These are phyloP conservation scores for Poecilia velifera DNA, from an alignment of 2,797 vertebrate species.

Conservation along the genomic window DNA sequence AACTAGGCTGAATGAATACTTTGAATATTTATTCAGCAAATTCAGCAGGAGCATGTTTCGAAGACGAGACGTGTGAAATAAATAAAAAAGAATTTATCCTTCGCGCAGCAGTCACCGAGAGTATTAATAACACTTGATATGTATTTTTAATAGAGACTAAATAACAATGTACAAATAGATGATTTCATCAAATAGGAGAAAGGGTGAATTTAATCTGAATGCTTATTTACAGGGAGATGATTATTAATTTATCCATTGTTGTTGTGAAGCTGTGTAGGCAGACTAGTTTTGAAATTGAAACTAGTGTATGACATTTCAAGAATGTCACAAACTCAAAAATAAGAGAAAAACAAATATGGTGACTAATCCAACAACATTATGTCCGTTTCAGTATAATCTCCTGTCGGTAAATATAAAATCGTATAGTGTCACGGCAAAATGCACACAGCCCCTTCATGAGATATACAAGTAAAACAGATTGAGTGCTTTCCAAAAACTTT, in stretches of 20 bases:
- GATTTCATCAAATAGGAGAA: conserved; percentile 23
- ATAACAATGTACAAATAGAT: conserved; percentile 29
- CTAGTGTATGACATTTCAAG: neutral
- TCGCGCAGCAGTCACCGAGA: conserved; percentile 14
- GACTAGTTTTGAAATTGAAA: neutral
- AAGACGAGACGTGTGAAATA: conserved; percentile 31
- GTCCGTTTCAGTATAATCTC: neutral
- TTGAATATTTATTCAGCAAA: conserved; percentile 32
- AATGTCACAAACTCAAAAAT: neutral
- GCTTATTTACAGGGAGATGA: neutral
- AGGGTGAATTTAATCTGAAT: conserved; percentile 17
- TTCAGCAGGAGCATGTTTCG: conserved; percentile 35
- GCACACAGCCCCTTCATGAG: neutral
- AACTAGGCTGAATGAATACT: conserved; percentile 29
- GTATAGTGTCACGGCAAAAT: neutral
- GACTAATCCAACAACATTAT: neutral
- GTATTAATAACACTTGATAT: conserved; percentile 28
- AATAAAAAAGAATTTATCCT: conserved; percentile 14
- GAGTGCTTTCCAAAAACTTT: neutral
- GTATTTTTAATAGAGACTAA: conserved; percentile 29
- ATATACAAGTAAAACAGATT: neutral
- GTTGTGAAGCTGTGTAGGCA: neutral
- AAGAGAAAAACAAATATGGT: neutral
- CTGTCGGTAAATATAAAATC: neutral
- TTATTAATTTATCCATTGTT: neutral